Percentiles rank a stretch among this genome's conserved stretches.
phyloP scores from a whole-genome alignment of 1,140 invertebrate genomes.

The Drosophila tsacasi region DNA sequence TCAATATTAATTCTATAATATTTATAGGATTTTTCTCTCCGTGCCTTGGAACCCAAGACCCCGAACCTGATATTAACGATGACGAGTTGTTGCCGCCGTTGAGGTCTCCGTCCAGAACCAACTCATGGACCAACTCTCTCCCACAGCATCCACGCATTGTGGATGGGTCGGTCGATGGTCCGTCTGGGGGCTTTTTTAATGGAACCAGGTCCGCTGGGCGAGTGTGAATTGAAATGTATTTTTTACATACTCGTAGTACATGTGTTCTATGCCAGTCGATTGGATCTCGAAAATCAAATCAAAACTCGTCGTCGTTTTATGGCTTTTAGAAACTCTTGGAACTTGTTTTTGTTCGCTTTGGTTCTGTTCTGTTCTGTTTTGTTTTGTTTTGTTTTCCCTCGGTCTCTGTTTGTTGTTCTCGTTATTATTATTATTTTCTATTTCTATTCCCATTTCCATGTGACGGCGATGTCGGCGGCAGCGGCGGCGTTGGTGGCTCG shows the following conservation, averaged over 20 bases:
- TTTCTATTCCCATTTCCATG: constrained; percentile 65
- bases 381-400: constrained; percentile 70
- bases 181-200: constrained; percentile 45
- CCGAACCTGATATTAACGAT: constrained; percentile 75
- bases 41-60: constrained; percentile 46
- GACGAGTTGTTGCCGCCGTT: constrained; percentile 58
- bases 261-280: constrained; percentile 64
- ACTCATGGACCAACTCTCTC: constrained; percentile 25
- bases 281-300: constrained; percentile 74
- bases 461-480: constrained; percentile 23
- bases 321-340: constrained; percentile 71
- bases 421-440: constrained; percentile 78
- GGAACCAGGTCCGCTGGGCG: constrained; percentile 20
- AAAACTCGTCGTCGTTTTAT: constrained; percentile 80
- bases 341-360: constrained; percentile 47
- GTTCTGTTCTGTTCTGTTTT: constrained; percentile 25
- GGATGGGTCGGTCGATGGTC: constrained; percentile 24
- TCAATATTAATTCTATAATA: not conserved
- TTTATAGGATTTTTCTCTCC: not conserved
- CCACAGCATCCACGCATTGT: constrained; percentile 60
- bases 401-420: constrained; percentile 76
- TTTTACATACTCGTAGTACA: constrained; percentile 68
- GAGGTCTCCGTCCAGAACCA: constrained; percentile 35
- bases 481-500: constrained; percentile 71
- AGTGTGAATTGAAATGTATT: constrained; percentile 80